phyloP scores from a whole-genome alignment of 2,888 invertebrate genomes.

The Salticus scenicus region DNA sequence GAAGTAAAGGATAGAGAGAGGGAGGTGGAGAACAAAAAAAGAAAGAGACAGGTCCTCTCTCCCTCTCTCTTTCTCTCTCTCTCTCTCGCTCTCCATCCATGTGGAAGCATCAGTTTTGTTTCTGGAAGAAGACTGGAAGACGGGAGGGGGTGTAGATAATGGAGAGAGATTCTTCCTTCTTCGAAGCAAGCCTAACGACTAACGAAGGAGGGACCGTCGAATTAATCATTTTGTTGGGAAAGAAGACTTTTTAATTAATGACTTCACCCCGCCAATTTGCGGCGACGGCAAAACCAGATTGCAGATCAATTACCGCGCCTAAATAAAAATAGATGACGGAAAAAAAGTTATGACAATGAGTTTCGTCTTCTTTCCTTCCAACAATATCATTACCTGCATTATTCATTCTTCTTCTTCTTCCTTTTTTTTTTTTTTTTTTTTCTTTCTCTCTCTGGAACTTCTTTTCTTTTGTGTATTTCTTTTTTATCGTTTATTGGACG shows the following conservation, averaged over 20 bases:
- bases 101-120: constrained; percentile 67
- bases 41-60: not conserved
- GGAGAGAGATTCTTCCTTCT: constrained; percentile 18
- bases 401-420: constrained; percentile 44
- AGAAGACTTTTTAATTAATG: constrained; percentile 68
- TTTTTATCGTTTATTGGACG: constrained; percentile 25
- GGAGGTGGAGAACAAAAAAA: not conserved
- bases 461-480: constrained; percentile 7
- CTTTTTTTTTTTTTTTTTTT: constrained; percentile 16
- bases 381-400: constrained; percentile 69
- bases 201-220: constrained; percentile 48
- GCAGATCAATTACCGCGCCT: constrained; percentile 64
- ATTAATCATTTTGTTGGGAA: constrained; percentile 68
- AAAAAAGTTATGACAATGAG: constrained; percentile 51
- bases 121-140: constrained; percentile 48
- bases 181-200: constrained; percentile 38
- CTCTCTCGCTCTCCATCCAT: constrained; percentile 25
- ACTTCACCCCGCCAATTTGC: constrained; percentile 62
- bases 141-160: constrained; percentile 51
- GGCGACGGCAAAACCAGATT: constrained; percentile 55
- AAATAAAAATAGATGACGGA: constrained; percentile 48
- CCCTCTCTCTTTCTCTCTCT: not conserved
- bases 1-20: not conserved
- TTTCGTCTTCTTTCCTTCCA: constrained; percentile 37
- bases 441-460: not conserved